Evolutionary conservation across 2,888 invertebrate genomes (phyloP).

Genomic region (Lochmaea capreae): DNA sequence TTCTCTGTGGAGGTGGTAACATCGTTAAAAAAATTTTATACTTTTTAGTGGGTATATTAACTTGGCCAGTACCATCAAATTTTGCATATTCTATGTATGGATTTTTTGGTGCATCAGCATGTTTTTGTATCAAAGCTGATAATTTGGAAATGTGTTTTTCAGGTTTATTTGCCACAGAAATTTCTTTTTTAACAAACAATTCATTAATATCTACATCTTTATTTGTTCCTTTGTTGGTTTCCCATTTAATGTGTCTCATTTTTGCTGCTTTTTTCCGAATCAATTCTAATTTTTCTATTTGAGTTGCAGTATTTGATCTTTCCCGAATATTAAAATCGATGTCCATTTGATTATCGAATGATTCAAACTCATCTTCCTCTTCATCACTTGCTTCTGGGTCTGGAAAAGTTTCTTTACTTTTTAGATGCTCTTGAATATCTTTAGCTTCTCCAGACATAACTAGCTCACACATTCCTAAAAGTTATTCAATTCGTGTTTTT

Average conservation of each 20-base stretch:
- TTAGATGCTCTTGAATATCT: slow-evolving; percentile 66
- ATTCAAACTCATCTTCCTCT: slow-evolving; percentile 73
- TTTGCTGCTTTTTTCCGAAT: slow-evolving; percentile 84
- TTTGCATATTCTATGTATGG: slow-evolving; percentile 91
- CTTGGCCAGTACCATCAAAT: slow-evolving; percentile 90
- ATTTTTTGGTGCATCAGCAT: slow-evolving; percentile 82
- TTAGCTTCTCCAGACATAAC: slow-evolving; percentile 88
- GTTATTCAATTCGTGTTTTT: slow-evolving; percentile 6
- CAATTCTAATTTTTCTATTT: slow-evolving; percentile 89
- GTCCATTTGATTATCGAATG: slow-evolving; percentile 83
- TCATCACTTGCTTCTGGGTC: slow-evolving; percentile 83
- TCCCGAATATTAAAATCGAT: slow-evolving; percentile 73
- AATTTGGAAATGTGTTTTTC: slow-evolving; percentile 72
- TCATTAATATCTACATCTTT: slow-evolving; percentile 72
- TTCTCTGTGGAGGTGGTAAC: slow-evolving; percentile 82
- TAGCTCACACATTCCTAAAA: slow-evolving; percentile 85
- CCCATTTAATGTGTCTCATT: slow-evolving; percentile 82
- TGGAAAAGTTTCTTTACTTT: slow-evolving; percentile 74
- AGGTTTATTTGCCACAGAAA: slow-evolving; percentile 53
- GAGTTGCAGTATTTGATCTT: slow-evolving; percentile 88
- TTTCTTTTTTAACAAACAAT: slow-evolving; percentile 70
- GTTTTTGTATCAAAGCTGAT: slow-evolving; percentile 80
- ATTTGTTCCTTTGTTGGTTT: slow-evolving; percentile 70
- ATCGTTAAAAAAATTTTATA: slow-evolving; percentile 93
- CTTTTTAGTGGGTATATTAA: slow-evolving; percentile 82